Base-by-base conservation (phyloP, 2,888 invertebrate genomes). In the Bugulina stolonifera region DNA sequence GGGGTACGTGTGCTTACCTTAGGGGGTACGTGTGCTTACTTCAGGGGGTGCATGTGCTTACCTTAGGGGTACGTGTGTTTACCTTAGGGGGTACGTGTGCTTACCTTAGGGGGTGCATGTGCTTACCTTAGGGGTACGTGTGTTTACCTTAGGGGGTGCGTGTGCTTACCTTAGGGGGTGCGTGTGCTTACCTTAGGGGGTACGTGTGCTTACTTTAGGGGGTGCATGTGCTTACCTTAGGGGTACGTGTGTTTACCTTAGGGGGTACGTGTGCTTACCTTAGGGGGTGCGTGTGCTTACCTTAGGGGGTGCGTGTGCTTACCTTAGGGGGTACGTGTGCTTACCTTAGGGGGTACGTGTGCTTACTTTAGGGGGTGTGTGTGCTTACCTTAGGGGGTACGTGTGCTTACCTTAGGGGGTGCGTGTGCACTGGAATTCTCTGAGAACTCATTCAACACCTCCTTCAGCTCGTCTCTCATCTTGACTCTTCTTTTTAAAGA, bases 371-470 rank as follows among this genome's bases (percentile, higher is more conserved):
- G n/a, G n/a, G n/a, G n/a, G n/a, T 52, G 52, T 22, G 3, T 25
- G n/a, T 18, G 5, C n/a, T 57, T 23, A 57, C 27, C 27, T 25
- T 57, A 23, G 27, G 57, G 5, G 57, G 27, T 3, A 22, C 10
- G 14, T 25, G 14, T 32, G n/a, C 64, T 64, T n/a, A 64, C 64
- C 32, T 64, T 64, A 5, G 64, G 64, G 2, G 64, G 64, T 2
- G 29, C 64, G 27, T 64, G 64, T 2, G 64, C 64, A 27, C 32
- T 64, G 5, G 64, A 25, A 3, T 64, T 64, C 32, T 64, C 64
- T 32, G 64, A 64, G 64, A 64, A 64, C 5, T 64, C 64, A 64
- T 18, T 32, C 32, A 64, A n/a, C 3, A 64, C 32, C 14, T 64
- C 64, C 64, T 64, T 64, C 34, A 64, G n/a, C 64, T 64, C 64